Percentiles rank a stretch among this genome's conserved stretches.
Evolutionary conservation across 2,113 vertebrate genomes (phyloP).

Genomic region (Sminthopsis crassicaudata): DNA sequence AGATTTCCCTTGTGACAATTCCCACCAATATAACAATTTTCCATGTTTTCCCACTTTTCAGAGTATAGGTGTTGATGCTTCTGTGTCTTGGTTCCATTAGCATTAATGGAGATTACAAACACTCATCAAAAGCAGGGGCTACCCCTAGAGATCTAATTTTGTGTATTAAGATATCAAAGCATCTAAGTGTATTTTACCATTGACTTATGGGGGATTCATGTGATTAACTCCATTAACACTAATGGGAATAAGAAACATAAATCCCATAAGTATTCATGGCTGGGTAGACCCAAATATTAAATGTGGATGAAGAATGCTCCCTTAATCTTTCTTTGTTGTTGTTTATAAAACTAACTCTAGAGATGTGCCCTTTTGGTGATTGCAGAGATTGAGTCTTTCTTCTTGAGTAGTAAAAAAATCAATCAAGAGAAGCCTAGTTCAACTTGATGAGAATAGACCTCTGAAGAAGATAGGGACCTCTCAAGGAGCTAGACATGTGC

Average conservation of each 20-base stretch:
- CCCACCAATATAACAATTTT: conserved; percentile 59
- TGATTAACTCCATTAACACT: conserved; percentile 78
- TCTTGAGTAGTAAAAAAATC: not conserved
- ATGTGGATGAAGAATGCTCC: conserved; percentile 34
- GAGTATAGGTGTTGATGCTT: not conserved
- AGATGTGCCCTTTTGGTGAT: conserved; percentile 13
- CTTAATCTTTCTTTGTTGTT: conserved; percentile 41
- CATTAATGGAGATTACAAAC: conserved; percentile 55
- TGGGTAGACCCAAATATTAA: conserved; percentile 29
- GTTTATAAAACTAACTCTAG: conserved; percentile 58
- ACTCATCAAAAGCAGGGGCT: conserved; percentile 61
- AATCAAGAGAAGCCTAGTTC: not conserved
- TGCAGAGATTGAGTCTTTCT: not conserved
- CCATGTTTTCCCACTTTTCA: conserved; percentile 59
- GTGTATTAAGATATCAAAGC: conserved; percentile 70
- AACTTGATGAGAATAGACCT: not conserved
- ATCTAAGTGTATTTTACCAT: conserved; percentile 14
- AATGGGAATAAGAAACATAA: conserved; percentile 60
- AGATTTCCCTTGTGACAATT: not conserved
- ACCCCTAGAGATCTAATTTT: conserved; percentile 71
- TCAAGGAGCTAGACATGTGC: not conserved
- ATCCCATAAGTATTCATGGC: conserved; percentile 62
- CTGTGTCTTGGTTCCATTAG: conserved; percentile 61
- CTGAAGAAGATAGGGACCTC: not conserved
- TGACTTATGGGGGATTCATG: conserved; percentile 3